Evolutionary conservation across 53 echinoderm and acorn worm genomes (phyloP).

Genomic region (Antedon mediterranea): DNA sequence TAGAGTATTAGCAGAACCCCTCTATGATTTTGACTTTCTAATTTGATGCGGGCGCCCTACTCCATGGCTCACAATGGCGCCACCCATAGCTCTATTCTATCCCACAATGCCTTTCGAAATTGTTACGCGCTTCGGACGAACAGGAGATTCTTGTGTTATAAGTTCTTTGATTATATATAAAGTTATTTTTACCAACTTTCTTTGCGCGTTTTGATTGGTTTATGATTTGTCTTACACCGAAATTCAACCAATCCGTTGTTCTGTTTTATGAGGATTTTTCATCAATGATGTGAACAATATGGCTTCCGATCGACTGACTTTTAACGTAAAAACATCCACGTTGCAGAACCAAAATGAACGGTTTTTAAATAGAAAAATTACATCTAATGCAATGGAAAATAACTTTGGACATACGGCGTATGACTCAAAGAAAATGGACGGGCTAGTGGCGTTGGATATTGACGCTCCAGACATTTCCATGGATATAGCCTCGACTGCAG

Average conservation of each 20-base stretch:
- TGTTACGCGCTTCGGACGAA: too few species aligned
- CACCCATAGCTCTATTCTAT: too few species aligned
- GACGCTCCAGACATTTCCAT: conserved; percentile 77
- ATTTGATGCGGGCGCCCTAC: too few species aligned
- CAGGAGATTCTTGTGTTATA: too few species aligned
- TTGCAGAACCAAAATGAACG: conserved; percentile 20
- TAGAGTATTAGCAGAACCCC: too few species aligned
- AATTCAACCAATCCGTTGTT: background rate
- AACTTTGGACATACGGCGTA: conserved; percentile 6
- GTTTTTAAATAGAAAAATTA: conserved; percentile 20
- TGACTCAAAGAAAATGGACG: background rate
- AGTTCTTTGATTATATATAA: too few species aligned
- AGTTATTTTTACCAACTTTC: background rate
- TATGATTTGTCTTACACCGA: background rate
- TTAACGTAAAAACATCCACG: conserved; percentile 31
- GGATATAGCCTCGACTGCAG: conserved; percentile 36
- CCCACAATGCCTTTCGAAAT: too few species aligned
- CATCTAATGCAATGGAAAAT: conserved; percentile 4
- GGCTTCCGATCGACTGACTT: conserved; percentile 3
- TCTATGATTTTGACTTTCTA: too few species aligned
- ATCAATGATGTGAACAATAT: background rate
- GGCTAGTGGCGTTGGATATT: conserved; percentile 40
- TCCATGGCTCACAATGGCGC: too few species aligned
- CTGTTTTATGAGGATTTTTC: background rate
- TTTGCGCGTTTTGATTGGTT: background rate